Conservation (phyloP, 1,140 invertebrate species). For the Drosophila kurseongensis region DNA sequence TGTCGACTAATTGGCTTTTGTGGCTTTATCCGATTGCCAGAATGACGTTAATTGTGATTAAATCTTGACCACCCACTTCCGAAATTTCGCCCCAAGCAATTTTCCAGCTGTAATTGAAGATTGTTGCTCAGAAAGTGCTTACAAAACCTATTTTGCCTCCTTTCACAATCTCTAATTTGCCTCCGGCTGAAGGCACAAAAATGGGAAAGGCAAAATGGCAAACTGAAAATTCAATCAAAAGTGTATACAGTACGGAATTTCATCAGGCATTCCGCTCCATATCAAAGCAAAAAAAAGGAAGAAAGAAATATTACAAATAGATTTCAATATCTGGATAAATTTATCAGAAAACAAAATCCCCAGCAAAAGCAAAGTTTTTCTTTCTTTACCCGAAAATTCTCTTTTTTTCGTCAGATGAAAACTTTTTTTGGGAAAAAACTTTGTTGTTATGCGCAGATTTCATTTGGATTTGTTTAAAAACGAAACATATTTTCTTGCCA, state of each 20-base stretch:
- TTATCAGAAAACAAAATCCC: conserved; percentile 59
- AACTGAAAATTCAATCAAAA: conserved; percentile 75
- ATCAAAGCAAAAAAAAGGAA: conserved; percentile 6
- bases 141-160: conserved; percentile 29
- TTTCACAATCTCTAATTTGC: conserved; percentile 30
- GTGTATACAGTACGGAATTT: conserved; percentile 59
- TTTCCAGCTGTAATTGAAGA: conserved; percentile 46
- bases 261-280: conserved; percentile 61
- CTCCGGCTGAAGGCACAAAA: conserved; percentile 12
- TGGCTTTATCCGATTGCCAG: conserved; percentile 58
- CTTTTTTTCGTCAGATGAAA: conserved; percentile 33
- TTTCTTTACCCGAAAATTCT: conserved; percentile 31
- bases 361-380: conserved; percentile 44
- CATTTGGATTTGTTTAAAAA: conserved; percentile 77
- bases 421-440: conserved; percentile 49
- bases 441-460: conserved; percentile 77
- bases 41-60: conserved; percentile 62
- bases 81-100: conserved; percentile 1
- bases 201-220: conserved; percentile 39
- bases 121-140: conserved; percentile 37
- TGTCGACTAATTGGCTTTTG: conserved; percentile 68
- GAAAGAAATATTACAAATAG: conserved; percentile 71
- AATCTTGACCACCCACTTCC: conserved; percentile 11
- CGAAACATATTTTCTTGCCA: conserved; percentile 66
- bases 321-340: conserved; percentile 74